Conservation (phyloP, 2,888 invertebrate species). For the Pantelozetes paolii region DNA sequence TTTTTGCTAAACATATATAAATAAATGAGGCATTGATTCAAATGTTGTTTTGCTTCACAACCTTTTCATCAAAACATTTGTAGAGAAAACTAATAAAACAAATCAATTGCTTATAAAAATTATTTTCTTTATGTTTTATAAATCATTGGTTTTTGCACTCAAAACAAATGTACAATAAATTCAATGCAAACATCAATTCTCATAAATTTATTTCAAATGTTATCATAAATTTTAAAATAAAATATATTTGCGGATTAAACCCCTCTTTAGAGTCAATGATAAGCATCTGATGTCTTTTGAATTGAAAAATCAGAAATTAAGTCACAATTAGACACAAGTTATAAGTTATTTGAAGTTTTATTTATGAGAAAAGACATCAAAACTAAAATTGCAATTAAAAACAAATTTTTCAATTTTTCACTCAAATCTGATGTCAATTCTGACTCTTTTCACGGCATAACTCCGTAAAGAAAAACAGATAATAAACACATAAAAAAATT, state of each 20-base stretch:
- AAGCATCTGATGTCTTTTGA: not conserved
- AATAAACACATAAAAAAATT: slow-evolving; percentile 9
- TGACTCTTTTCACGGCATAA: not conserved
- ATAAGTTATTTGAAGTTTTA: not conserved
- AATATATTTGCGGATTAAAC: too few species aligned
- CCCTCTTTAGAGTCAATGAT: not conserved
- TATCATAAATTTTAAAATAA: not conserved
- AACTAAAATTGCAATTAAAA: slow-evolving; percentile 2
- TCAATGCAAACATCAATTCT: not conserved
- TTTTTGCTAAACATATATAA: slow-evolving; percentile 7
- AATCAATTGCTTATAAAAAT: slow-evolving; percentile 12
- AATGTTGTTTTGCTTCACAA: slow-evolving; percentile 24
- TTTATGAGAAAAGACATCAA: not conserved
- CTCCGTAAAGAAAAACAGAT: not conserved
- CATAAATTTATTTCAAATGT: not conserved
- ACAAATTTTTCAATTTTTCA: slow-evolving; percentile 4
- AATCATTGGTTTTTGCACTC: not conserved
- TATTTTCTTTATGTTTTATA: not conserved
- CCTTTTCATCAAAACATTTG: slow-evolving; percentile 20
- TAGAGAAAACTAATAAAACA: slow-evolving; percentile 8
- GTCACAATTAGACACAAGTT: not conserved
- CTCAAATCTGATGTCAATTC: not conserved
- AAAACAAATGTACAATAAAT: not conserved
- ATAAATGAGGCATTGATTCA: slow-evolving; percentile 31
- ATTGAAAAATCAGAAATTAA: not conserved